Percentiles rank a stretch among this genome's conserved stretches.
Evolutionary conservation across 2,797 vertebrate species (phyloP).

Genomic region (Sebastes cheni): DNA sequence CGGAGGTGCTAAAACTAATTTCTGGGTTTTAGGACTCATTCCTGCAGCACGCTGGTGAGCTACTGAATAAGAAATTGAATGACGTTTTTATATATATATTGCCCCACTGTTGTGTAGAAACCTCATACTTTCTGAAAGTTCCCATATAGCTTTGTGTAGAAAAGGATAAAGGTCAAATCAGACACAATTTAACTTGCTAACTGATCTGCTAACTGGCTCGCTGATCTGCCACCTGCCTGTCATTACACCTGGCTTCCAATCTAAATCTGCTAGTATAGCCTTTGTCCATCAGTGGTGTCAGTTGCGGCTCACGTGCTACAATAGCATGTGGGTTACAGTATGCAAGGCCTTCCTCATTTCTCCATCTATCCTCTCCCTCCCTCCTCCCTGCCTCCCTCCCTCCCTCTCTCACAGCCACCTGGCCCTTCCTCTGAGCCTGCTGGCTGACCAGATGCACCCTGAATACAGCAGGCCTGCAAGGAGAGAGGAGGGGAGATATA

Average conservation of each 20-base stretch:
- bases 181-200: not conserved
- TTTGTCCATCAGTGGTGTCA: slow-evolving; percentile 15
- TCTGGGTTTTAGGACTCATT: too few species aligned
- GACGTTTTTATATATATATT: not conserved
- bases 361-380: slow-evolving; percentile 33
- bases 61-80: too few species aligned
- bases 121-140: not conserved
- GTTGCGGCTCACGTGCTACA: slow-evolving; percentile 29
- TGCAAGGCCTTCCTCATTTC: slow-evolving; percentile 46
- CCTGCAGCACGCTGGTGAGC: too few species aligned
- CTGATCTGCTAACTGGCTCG: too few species aligned
- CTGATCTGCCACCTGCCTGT: slow-evolving; percentile 4
- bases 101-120: not conserved
- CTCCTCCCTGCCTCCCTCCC: slow-evolving; percentile 1
- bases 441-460: slow-evolving; percentile 82
- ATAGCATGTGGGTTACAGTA: slow-evolving; percentile 47
- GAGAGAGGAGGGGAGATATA: slow-evolving; percentile 49
- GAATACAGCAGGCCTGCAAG: slow-evolving; percentile 63
- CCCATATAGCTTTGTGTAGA: not conserved
- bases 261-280: not conserved
- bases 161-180: not conserved
- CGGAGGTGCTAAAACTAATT: too few species aligned
- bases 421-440: slow-evolving; percentile 77
- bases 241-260: slow-evolving; percentile 25
- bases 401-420: slow-evolving; percentile 66